Base-by-base conservation (phyloP, 2,797 vertebrate genomes). In the Scomberomorus guttatus region DNA sequence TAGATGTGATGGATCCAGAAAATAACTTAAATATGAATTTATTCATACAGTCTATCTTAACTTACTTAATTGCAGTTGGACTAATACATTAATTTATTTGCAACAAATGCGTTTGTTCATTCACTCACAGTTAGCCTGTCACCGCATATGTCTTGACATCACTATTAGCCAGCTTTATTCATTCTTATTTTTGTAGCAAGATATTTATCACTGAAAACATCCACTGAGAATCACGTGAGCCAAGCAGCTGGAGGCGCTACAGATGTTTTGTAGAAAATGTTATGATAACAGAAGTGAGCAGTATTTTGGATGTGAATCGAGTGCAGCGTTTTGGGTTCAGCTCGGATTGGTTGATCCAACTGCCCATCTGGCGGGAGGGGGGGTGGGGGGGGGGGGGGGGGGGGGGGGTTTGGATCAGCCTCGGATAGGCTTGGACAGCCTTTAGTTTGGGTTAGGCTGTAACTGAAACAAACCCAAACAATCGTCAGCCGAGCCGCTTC, bases 41-140 rank as follows among this genome's bases (percentile, higher is more conserved):
- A 80, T 81, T 73, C 54, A 52, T 24, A 56, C 66, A 32, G 18
- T 73, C 42, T 34, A 77, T 75, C 44, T 44, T 44, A 60, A 76
- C 83, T 24, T 72, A 58, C 57, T 62, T 59, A 17, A 46, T 37
- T 60, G 27, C 65, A 74, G 44, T 75, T 51, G 22, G 50, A 65
- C 73, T 57, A 42, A 77, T 50, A 75, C 29, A 54, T 70, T 75
- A 32, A 68, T 67, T 62, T 2, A 32, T 73, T 46, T 76, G 50
- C 25, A 37, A 37, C 37, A 37, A 18, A 55, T 66, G 20, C 24
- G 60, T 82, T 75, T 60, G 46, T 67, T 68, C 29, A 57, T 39
- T 64, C 20, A 37, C 17, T 77, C 54, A 50, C 50, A 56, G 52
- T 71, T 79, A 25, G 34, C 22, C 62, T 74, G 60, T 79, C 17